A percentile compares a stretch with the other conserved stretches of the same genome.
phyloP scores from a whole-genome alignment of 1,140 invertebrate species.

The Phortica variegata region DNA sequence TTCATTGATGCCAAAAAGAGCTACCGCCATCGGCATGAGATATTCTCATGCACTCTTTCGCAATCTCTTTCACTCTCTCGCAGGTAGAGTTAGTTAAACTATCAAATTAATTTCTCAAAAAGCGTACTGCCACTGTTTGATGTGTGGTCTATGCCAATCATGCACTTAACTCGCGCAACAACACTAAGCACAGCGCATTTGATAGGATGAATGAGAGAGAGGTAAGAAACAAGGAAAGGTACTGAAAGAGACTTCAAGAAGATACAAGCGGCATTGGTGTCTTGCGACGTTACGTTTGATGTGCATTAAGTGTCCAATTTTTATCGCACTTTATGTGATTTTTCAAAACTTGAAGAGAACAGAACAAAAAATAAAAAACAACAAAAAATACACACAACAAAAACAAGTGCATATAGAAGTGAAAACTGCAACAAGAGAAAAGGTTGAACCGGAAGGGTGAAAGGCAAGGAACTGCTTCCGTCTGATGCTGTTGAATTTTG shows the following conservation, averaged over 20 bases:
- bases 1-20: background rate
- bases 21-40: no score
- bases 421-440: no score
- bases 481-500: background rate
- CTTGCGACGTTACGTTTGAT: no score
- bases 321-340: slow-evolving; percentile 12
- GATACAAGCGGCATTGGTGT: no score
- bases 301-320: slow-evolving; percentile 7
- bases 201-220: background rate
- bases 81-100: slow-evolving; percentile 8
- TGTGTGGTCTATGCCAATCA: slow-evolving; percentile 54
- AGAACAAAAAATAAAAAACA: no score
- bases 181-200: slow-evolving; percentile 31
- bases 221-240: background rate
- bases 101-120: slow-evolving; percentile 38
- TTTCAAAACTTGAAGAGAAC: background rate
- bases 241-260: no score
- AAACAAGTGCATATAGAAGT: no score
- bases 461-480: slow-evolving; percentile 16
- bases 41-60: no score
- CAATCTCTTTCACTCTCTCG: no score
- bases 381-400: no score
- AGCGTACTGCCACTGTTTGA: slow-evolving; percentile 6
- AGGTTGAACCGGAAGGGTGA: no score
- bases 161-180: slow-evolving; percentile 44